Evolutionary conservation across 2,797 vertebrate species (phyloP), one percentile per base, ranked within the genome.

Genomic region (Borostomias antarcticus): DNA sequence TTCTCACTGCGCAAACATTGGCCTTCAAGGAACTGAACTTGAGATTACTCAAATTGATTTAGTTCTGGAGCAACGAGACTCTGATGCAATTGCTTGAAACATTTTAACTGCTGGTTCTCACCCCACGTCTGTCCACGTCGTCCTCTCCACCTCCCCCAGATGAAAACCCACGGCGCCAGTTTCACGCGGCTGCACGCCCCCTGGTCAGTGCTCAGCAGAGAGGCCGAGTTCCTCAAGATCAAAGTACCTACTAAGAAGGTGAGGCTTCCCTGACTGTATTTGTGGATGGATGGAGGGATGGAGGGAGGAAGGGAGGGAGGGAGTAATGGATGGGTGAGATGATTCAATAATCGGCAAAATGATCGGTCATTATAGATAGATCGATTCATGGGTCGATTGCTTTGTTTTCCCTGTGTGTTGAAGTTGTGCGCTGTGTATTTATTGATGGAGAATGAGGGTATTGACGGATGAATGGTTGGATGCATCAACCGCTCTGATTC

Each of bases 241-340:
- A 99, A 98, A 92, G 94, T 99, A 81, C 97, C 96, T 65, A 99
- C 96, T 26, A 99, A 96, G 89, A 96, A 95, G 92, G 98, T 98
- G 87, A 83, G 85, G 74, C 15, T 28, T 23, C 17, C 11, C 13
- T 9, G 21, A n/a, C n/a, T n/a, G 19, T 26, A 25, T 25, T 35
- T 11, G 58, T 48, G 21, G 28, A 29, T 28, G 52, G 13, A 15
- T 6, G 15, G 28, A 30, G 7, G 25, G 28, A 29, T 17, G 13
- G 10, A 15, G 7, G 21, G 28, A 29, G 25, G 52, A 5, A 54
- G 4, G 52, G 52, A 54, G 23, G 51, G 25, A 53, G 8, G 1
- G 10, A 0, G 9, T 23, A 25, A 6, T 26, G n/a, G 25, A 25
- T 25, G 7, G 50, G 5, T 47, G n/a, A 15, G n/a, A 15, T 17